Evolutionary conservation across 2,113 vertebrate genomes (phyloP).

Genomic region (Stegastes partitus): DNA sequence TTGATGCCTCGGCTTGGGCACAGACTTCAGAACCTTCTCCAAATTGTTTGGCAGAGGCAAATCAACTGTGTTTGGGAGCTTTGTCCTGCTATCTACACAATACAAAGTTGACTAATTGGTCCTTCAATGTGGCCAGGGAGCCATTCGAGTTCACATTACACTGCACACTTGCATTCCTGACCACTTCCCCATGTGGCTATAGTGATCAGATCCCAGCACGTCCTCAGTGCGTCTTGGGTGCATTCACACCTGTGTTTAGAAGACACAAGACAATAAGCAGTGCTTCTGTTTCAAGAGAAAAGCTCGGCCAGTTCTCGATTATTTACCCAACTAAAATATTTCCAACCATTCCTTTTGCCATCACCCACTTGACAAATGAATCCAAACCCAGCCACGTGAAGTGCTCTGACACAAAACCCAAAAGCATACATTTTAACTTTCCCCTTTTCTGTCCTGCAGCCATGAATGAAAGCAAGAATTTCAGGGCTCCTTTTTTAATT

Average conservation of each 20-base stretch:
- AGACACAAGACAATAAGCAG: conserved; percentile 6
- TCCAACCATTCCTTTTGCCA: conserved; percentile 28
- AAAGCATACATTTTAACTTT: conserved; percentile 78
- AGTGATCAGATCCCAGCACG: conserved; percentile 18
- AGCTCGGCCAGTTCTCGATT: background rate
- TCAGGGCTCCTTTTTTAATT: conserved; percentile 87
- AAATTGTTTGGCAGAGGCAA: conserved; percentile 44
- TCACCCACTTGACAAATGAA: conserved; percentile 64
- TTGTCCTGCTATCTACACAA: conserved; percentile 53
- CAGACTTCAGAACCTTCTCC: conserved; percentile 26
- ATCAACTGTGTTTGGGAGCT: conserved; percentile 37
- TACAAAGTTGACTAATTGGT: conserved; percentile 67
- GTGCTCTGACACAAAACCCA: conserved; percentile 58
- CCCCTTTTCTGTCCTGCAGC: conserved; percentile 47
- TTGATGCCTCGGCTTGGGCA: conserved; percentile 7
- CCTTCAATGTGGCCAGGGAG: conserved; percentile 44
- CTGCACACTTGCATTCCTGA: conserved; percentile 60
- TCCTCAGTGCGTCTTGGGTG: background rate
- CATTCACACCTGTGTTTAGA: conserved; percentile 48
- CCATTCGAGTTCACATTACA: conserved; percentile 62
- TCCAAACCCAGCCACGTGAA: conserved; percentile 47
- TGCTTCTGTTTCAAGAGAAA: conserved; percentile 5
- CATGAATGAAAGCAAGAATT: conserved; percentile 78
- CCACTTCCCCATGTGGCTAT: conserved; percentile 30
- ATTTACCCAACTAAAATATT: conserved; percentile 58